These are phyloP conservation scores for Gyrodactylus salaris DNA, from an alignment of 1,140 invertebrate genomes.

Conservation along the genomic window DNA sequence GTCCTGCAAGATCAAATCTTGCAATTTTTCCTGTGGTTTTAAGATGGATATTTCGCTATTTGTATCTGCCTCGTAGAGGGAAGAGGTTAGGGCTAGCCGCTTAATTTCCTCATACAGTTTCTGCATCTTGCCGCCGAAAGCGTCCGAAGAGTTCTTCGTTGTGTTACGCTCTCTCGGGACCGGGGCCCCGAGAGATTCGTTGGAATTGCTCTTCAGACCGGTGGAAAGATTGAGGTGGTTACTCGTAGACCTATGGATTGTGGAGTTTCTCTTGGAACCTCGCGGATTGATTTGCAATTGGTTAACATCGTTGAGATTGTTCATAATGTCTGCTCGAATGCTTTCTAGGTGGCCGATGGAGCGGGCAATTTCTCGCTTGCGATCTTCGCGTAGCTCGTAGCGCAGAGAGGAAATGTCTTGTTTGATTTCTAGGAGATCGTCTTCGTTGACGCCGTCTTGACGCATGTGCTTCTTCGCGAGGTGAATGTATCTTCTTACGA, in stretches of 20 bases:
- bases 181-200: too few species aligned
- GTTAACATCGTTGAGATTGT: constrained; percentile 11
- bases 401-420: constrained; percentile 28
- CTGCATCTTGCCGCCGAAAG: background rate
- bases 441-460: constrained; percentile 27
- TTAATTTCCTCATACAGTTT: background rate
- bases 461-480: constrained; percentile 25
- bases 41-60: background rate
- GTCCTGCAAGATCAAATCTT: too few species aligned
- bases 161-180: background rate
- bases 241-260: background rate
- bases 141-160: background rate
- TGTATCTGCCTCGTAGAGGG: background rate
- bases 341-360: constrained; percentile 22
- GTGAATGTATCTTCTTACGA: constrained; percentile 24
- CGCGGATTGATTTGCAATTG: too few species aligned
- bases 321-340: constrained; percentile 23
- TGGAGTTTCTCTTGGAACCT: too few species aligned
- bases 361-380: constrained; percentile 21
- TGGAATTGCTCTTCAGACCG: too few species aligned
- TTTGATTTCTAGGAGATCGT: constrained; percentile 28
- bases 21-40: too few species aligned
- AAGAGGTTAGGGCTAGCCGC: background rate
- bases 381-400: constrained; percentile 26
- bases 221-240: background rate